Base-by-base conservation (phyloP, 1,140 invertebrate species). In the Drosophila arawakana region DNA sequence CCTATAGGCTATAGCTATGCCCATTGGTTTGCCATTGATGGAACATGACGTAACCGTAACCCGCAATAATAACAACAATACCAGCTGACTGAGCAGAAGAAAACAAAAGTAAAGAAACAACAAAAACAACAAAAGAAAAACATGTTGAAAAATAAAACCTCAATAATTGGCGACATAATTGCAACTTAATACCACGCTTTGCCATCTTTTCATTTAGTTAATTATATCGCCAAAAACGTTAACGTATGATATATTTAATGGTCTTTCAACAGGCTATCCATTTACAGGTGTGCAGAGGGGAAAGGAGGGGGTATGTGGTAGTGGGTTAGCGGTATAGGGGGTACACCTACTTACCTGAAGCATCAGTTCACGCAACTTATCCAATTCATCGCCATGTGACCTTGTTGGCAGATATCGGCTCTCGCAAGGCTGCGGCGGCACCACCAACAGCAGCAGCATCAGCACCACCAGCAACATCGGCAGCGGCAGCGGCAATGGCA, bases 371-470 rank as follows among this genome's bases (percentile, higher is more conserved):
- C 93, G 89, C 54, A 94, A 88, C 84, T 94, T 93, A 73, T 94
- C 94, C 71, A 94, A 84, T 73, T 93, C 92, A 71, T 94, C 94
- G 68, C 93, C 93, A 76, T 94, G 93, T 72, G 93, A 92, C 76
- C 94, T 92, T 65, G 94, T 94, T 46, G 94, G 94, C 58, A 94
- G 85, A 78, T 94, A 94, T 68, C 94, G 89, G 44, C 92, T 93
- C 76, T 93, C 93, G 41, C 83, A 91, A 58, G 80, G 78, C 67
- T 89, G 90, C 73, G 76, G 71, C 30, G 84, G 83, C 58, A 84
- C 60, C 41, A 62, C 72, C 74, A 81, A 63, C 57, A 90, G 76
- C 73, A 90, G 57, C 63, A 91, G 65, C 76, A 81, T 52, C 76
- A 88, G 41, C 76, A 86, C 54, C 73, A 74, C 44, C 83, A 73